Evolutionary conservation across 2,113 vertebrate species (phyloP), one percentile per base, ranked within the genome.

Genomic region (Saguinus imperator): DNA sequence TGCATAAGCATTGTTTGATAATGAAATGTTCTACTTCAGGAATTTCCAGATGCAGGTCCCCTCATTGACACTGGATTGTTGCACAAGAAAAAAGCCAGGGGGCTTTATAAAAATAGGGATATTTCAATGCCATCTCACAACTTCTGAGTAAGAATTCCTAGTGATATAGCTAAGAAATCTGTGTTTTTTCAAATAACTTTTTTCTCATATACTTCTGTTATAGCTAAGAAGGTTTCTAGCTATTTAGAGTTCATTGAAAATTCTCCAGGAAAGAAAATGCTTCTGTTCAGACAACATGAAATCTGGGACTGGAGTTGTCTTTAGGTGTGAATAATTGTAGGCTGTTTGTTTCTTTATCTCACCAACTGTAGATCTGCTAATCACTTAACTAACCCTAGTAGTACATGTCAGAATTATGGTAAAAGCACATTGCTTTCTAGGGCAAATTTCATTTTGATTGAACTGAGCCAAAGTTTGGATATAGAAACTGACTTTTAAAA

Each of bases 221-320:
- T 2, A 89, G 18, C 29, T 72, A 79, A 73, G 73, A 17, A 85
- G 52, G 77, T 45, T 35, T 68, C 87, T 95, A 87, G 37, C 86
- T 86, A 57, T 77, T 85, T 95, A 43, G 55, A 91, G 9, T 79
- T 94, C 32, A 70, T 40, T 80, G 14, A 92, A 94, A 92, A 32
- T 1, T 91, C 9, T 43, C 1, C 61, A 91, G 50, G 11, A 2
- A 32, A 89, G 16, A 75, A 58, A 90, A 87, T 43, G 3, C 2
- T 66, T 80, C 55, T 10, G 17, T 86, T 91, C 82, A 89, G 1
- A 75, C 21, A 83, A 76, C 43, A 43, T 55, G 40, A 21, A 88
- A 93, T 70, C n/a, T 89, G 45, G 2, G 11, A 48, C 29, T 86
- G 11, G 17, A 95, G 80, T 43, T 87, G 2, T 92, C n/a, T 95